phyloP scores from a whole-genome alignment of 2,888 invertebrate genomes.

The Blastobasis adustella region DNA sequence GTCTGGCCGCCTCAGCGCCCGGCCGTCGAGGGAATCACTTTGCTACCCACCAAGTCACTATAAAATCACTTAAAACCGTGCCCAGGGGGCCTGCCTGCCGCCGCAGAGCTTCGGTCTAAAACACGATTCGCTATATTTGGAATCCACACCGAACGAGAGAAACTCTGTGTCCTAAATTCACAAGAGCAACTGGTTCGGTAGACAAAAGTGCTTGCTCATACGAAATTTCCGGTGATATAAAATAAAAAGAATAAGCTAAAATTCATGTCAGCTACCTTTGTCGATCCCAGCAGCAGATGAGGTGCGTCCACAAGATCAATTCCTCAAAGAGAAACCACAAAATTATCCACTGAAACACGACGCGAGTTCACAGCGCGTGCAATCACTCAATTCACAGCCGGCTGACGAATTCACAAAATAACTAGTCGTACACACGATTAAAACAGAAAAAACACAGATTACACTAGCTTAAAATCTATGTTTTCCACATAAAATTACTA shows the following conservation, averaged over 20 bases:
- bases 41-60: slow-evolving; percentile 14
- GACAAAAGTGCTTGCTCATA: too few species aligned
- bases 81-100: not conserved
- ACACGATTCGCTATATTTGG: slow-evolving; percentile 57
- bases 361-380: slow-evolving; percentile 60
- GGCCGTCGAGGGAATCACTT: slow-evolving; percentile 52
- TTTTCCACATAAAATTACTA: slow-evolving; percentile 59
- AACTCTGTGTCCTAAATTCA: slow-evolving; percentile 42
- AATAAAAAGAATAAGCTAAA: not conserved
- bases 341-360: slow-evolving; percentile 58
- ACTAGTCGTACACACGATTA: slow-evolving; percentile 63
- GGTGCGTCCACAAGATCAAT: slow-evolving; percentile 46
- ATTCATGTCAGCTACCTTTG: slow-evolving; percentile 37
- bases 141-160: slow-evolving; percentile 45
- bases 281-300: slow-evolving; percentile 37
- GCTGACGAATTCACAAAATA: slow-evolving; percentile 61
- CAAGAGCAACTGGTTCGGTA: not conserved
- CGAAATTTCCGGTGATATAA: too few species aligned
- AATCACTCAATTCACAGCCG: slow-evolving; percentile 66
- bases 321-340: slow-evolving; percentile 61
- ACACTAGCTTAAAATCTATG: slow-evolving; percentile 71
- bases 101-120: slow-evolving; percentile 6
- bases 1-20: slow-evolving; percentile 59
- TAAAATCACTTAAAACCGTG: slow-evolving; percentile 14
- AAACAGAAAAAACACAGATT: slow-evolving; percentile 70